Percentiles rank a stretch among this genome's conserved stretches.
Conservation (phyloP, 2,888 invertebrate genomes). For the Eupithecia abbreviata region DNA sequence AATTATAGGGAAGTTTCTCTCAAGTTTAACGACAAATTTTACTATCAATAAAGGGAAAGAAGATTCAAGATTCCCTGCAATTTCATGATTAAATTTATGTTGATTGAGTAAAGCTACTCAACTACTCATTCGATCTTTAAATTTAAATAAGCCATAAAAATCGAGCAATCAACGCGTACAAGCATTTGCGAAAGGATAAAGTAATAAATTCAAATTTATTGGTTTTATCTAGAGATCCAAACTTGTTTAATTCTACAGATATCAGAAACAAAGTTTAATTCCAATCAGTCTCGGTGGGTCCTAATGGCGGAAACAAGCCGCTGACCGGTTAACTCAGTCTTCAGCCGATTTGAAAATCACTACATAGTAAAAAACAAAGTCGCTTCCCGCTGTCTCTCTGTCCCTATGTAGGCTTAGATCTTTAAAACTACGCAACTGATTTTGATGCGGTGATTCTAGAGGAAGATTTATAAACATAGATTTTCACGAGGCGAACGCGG, state of each 20-base stretch:
- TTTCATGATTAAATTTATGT: background rate
- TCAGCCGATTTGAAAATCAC: too few species aligned
- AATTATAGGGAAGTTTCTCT: background rate
- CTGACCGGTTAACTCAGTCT: background rate
- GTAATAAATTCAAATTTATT: constrained; percentile 12
- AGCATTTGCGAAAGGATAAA: constrained; percentile 13
- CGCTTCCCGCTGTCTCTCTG: too few species aligned
- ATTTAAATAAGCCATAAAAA: background rate
- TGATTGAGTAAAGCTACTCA: background rate
- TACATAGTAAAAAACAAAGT: too few species aligned
- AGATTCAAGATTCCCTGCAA: background rate
- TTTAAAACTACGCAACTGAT: too few species aligned
- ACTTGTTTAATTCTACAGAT: too few species aligned
- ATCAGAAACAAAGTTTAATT: too few species aligned
- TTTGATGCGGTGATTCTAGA: too few species aligned
- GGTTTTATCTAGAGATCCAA: constrained; percentile 5
- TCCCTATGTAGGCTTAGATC: too few species aligned
- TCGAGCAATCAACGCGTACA: background rate
- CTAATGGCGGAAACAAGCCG: background rate
- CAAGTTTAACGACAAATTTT: background rate
- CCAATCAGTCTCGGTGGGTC: background rate
- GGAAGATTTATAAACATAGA: too few species aligned
- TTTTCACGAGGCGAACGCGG: too few species aligned
- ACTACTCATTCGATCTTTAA: background rate
- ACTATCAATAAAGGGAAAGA: background rate